A percentile compares a stretch with the other conserved stretches of the same genome.
phyloP scores from a whole-genome alignment of 2,888 invertebrate genomes.

The Nomada ruficornis region DNA sequence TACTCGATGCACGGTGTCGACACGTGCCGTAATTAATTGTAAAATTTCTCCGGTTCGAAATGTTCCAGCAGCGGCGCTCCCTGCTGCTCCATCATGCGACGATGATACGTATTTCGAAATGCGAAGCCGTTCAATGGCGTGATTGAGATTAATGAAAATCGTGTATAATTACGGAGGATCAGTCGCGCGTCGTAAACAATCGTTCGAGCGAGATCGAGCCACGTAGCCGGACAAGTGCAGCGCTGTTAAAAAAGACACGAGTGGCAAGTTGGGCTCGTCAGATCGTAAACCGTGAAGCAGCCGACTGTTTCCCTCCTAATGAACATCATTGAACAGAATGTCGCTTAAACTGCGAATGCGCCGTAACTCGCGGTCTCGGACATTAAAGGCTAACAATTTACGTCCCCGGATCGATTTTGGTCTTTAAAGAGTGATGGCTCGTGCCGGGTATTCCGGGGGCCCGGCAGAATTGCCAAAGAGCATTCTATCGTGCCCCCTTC shows the following conservation, averaged over 20 bases:
- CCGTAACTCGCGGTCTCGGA: conserved; percentile 41
- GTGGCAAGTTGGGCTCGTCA: conserved; percentile 35
- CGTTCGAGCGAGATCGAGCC: conserved; percentile 11
- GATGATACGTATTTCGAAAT: not conserved
- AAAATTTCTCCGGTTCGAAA: conserved; percentile 1
- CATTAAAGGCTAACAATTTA: conserved; percentile 60
- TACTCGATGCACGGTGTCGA: not conserved
- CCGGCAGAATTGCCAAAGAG: conserved; percentile 58
- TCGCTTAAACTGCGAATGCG: conserved; percentile 46
- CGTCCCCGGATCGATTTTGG: conserved; percentile 63
- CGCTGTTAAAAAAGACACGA: conserved; percentile 21
- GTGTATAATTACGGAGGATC: conserved; percentile 30
- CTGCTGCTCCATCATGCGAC: not conserved
- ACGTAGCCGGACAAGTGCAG: conserved; percentile 4
- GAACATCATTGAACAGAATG: conserved; percentile 51
- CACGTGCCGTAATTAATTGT: conserved; percentile 11
- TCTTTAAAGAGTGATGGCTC: conserved; percentile 66
- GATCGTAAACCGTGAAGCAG: conserved; percentile 49
- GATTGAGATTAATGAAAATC: conserved; percentile 53
- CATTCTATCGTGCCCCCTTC: conserved; percentile 20
- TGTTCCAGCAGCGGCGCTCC: not conserved
- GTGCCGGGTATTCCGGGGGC: conserved; percentile 55
- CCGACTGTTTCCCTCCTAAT: conserved; percentile 56
- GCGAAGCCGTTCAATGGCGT: conserved; percentile 2
- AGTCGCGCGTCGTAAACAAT: conserved; percentile 50